These are phyloP conservation scores for Apis florea DNA, from an alignment of 1,140 invertebrate genomes.

Conservation along the genomic window DNA sequence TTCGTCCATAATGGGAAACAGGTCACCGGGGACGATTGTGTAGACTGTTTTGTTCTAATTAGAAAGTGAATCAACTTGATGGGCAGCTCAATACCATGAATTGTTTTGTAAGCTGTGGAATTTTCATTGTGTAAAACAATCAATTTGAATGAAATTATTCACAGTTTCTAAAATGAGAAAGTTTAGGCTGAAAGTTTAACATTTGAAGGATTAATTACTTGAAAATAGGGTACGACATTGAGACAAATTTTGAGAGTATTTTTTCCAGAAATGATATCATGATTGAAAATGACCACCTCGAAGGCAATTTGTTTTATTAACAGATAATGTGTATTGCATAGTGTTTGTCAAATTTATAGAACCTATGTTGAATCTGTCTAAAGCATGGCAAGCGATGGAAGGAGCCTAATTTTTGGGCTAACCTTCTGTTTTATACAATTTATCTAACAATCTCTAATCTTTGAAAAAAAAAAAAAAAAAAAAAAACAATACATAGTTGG, in stretches of 20 bases:
- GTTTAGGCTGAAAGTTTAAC: not conserved
- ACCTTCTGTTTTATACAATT: conserved; percentile 40
- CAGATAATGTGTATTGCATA: conserved; percentile 4
- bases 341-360: conserved; percentile 4
- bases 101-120: not conserved
- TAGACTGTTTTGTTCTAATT: not conserved
- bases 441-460: conserved; percentile 34
- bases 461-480: conserved; percentile 6
- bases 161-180: not conserved
- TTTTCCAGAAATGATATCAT: conserved; percentile 21
- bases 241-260: conserved; percentile 30
- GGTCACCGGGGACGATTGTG: not conserved
- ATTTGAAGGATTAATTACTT: not conserved
- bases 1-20: conserved; percentile 1
- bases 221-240: conserved; percentile 6
- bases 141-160: not conserved
- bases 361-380: not conserved
- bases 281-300: conserved; percentile 52
- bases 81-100: not conserved
- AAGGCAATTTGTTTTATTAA: conserved; percentile 46
- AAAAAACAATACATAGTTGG: conserved; percentile 2
- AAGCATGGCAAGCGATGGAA: not conserved
- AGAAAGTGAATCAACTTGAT: not conserved
- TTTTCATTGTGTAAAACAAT: not conserved
- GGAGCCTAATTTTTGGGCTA: conserved; percentile 22